phyloP scores from a whole-genome alignment of 2,797 vertebrate species.

The Pseudotriccus pelzelni region DNA sequence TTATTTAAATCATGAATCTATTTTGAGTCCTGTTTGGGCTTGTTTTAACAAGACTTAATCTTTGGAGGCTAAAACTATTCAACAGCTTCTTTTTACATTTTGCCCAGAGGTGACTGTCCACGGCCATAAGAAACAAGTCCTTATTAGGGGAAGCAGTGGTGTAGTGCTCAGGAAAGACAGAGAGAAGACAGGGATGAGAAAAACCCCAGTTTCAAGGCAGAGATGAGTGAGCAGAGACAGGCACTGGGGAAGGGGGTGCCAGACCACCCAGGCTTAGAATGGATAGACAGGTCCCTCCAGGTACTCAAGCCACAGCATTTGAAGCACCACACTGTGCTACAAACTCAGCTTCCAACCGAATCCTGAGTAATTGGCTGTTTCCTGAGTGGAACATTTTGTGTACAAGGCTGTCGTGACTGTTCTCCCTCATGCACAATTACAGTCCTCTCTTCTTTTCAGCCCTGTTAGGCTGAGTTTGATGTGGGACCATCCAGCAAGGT shows the following conservation, averaged over 20 bases:
- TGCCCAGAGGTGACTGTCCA: background rate
- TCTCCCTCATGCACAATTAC: background rate
- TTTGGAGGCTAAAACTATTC: slow-evolving; percentile 1
- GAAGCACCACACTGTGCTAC: background rate
- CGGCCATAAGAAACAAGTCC: background rate
- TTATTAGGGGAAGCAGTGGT: slow-evolving; percentile 5
- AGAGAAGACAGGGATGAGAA: background rate
- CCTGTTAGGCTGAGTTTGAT: background rate
- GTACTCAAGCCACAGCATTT: background rate
- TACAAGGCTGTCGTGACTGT: background rate
- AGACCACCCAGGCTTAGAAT: background rate
- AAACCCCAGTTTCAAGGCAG: background rate
- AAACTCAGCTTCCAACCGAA: background rate
- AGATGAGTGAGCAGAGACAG: background rate
- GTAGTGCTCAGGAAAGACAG: background rate
- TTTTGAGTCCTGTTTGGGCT: background rate
- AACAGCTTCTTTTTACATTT: slow-evolving; percentile 9
- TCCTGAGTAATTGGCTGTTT: background rate
- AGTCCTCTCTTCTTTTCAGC: background rate
- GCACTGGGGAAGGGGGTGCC: background rate
- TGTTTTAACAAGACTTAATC: slow-evolving; percentile 28
- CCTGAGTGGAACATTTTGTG: background rate
- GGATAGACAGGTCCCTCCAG: background rate
- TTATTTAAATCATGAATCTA: background rate
- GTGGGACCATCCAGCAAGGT: background rate